Conservation (phyloP, 2,888 invertebrate genomes). For the Eurois occulta region DNA sequence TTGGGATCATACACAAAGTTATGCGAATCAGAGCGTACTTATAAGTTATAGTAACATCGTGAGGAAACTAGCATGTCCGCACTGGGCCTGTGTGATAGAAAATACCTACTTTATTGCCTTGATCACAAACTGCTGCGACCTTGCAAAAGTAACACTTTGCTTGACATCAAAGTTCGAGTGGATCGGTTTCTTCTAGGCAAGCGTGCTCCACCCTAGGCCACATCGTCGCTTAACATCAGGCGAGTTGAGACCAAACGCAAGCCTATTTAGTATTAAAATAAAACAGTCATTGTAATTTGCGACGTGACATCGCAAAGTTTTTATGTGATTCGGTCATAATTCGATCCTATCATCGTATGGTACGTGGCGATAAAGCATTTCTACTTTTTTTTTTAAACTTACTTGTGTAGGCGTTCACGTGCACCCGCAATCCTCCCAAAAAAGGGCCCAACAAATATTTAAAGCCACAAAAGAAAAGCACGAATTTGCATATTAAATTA, state of each 20-base stretch:
- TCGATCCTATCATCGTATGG: not conserved
- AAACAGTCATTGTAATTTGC: too few relatives aligned
- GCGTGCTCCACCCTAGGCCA: too few relatives aligned
- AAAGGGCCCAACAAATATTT: slow-evolving; percentile 32
- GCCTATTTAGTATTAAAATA: too few relatives aligned
- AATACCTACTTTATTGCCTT: not conserved
- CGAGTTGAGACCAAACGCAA: too few relatives aligned
- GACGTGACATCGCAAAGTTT: not conserved
- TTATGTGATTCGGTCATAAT: not conserved
- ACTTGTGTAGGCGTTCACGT: not conserved
- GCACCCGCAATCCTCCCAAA: not conserved
- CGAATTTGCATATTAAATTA: slow-evolving; percentile 40
- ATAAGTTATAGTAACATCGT: not conserved
- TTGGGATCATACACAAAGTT: not conserved
- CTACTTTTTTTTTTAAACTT: not conserved
- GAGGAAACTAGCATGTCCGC: not conserved
- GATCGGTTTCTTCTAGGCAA: too few relatives aligned
- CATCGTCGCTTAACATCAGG: too few relatives aligned
- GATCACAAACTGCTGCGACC: not conserved
- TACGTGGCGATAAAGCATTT: not conserved
- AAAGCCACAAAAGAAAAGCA: slow-evolving; percentile 29
- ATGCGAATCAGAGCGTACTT: not conserved
- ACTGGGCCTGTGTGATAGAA: not conserved
- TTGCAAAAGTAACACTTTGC: not conserved
- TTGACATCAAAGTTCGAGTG: too few relatives aligned